These are phyloP conservation scores for Drosophila formosana DNA, from an alignment of 2,888 invertebrate species.

Conservation along the genomic window DNA sequence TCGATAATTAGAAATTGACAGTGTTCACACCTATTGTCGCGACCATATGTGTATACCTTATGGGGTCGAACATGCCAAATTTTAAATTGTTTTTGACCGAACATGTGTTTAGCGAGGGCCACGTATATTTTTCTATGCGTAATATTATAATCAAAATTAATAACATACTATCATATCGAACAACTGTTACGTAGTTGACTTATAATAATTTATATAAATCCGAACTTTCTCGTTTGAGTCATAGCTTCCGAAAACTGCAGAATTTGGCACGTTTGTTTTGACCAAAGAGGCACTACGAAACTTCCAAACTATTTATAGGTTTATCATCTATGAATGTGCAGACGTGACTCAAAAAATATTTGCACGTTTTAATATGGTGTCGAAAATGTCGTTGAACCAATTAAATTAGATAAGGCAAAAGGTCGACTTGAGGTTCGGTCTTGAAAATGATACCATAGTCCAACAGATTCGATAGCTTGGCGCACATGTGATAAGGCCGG, in stretches of 20 bases:
- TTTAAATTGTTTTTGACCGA: too few relatives aligned
- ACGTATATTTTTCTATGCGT: too few relatives aligned
- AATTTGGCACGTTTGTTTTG: conserved; percentile 38
- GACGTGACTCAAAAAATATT: conserved; percentile 33
- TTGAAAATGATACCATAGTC: background rate
- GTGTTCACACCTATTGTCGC: too few relatives aligned
- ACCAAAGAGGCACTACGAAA: conserved; percentile 3
- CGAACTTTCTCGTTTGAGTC: background rate
- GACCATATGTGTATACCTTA: too few relatives aligned
- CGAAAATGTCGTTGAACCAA: conserved; percentile 46
- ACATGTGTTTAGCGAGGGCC: too few relatives aligned
- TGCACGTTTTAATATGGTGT: background rate
- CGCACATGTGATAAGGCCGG: background rate
- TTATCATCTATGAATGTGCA: conserved; percentile 28
- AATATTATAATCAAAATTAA: too few relatives aligned
- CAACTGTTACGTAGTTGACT: background rate
- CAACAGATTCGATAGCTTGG: background rate
- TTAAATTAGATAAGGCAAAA: background rate
- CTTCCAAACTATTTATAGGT: conserved; percentile 9
- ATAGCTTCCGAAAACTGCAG: conserved; percentile 11
- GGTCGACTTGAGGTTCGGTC: background rate
- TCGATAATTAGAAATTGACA: too few relatives aligned
- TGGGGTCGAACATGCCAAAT: too few relatives aligned
- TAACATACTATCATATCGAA: background rate
- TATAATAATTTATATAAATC: background rate